phyloP scores from a whole-genome alignment of 2,888 invertebrate species.

The Epiblema foenella region DNA sequence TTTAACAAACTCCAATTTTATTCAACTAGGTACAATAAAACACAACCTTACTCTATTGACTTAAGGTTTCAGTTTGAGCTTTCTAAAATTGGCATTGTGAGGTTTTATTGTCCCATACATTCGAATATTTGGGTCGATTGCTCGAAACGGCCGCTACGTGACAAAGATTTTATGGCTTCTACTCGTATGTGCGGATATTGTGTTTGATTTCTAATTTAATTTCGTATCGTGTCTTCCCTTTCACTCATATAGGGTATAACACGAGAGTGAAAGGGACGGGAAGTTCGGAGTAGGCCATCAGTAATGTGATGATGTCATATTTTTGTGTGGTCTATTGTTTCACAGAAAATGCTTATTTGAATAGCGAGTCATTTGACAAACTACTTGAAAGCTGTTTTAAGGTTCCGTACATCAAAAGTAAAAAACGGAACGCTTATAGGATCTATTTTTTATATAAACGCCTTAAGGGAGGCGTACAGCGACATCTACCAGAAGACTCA shows the following conservation, averaged over 20 bases:
- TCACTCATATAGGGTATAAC: too few species aligned
- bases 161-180: slow-evolving; percentile 17
- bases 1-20: neutral
- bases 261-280: too few species aligned
- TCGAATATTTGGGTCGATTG: slow-evolving; percentile 15
- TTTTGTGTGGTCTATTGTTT: slow-evolving; percentile 1
- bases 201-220: neutral
- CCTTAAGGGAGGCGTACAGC: too few species aligned
- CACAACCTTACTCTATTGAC: neutral
- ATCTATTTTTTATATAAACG: too few species aligned
- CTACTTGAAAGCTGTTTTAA: too few species aligned
- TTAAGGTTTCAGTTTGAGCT: neutral
- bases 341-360: neutral
- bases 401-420: too few species aligned
- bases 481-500: too few species aligned
- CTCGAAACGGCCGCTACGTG: slow-evolving; percentile 12
- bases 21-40: neutral
- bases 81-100: neutral
- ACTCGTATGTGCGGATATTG: neutral
- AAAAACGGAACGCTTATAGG: too few species aligned
- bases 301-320: slow-evolving; percentile 13
- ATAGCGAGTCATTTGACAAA: neutral
- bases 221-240: too few species aligned
- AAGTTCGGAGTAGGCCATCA: too few species aligned
- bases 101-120: neutral